phyloP scores from a whole-genome alignment of 2,888 invertebrate genomes.

The Phrixothrix hirtus region DNA sequence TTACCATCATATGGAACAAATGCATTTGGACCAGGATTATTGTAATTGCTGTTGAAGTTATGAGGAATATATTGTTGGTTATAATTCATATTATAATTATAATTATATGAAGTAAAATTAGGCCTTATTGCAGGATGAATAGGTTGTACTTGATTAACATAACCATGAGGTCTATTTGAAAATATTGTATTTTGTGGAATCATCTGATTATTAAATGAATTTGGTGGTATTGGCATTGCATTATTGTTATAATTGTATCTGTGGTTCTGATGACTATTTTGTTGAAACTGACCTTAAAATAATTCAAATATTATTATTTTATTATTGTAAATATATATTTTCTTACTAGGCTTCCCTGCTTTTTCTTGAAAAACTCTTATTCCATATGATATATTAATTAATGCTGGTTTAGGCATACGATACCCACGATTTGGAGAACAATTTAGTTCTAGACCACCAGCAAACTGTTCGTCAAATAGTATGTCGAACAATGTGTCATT shows the following conservation, averaged over 20 bases:
- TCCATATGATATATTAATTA: constrained; percentile 67
- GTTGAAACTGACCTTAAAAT: background rate
- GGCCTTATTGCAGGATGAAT: too few species aligned
- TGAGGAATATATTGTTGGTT: too few species aligned
- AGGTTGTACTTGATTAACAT: background rate
- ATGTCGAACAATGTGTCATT: constrained; percentile 72
- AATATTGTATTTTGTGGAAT: background rate
- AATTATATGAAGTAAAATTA: too few species aligned
- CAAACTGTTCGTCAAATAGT: constrained; percentile 77
- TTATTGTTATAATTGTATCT: background rate
- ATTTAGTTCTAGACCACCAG: constrained; percentile 65
- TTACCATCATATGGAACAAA: too few species aligned
- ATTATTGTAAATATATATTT: constrained; percentile 8
- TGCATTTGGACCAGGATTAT: too few species aligned
- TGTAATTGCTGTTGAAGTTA: too few species aligned
- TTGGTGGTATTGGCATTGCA: background rate
- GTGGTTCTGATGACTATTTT: background rate
- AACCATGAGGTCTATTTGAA: background rate
- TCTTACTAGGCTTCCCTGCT: constrained; percentile 38
- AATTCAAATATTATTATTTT: background rate
- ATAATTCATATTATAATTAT: too few species aligned
- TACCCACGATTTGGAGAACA: constrained; percentile 59
- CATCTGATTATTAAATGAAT: background rate
- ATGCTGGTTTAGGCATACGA: constrained; percentile 57
- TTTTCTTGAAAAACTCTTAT: constrained; percentile 52